Evolutionary conservation across 2,113 vertebrate species (phyloP), one percentile per base, ranked within the genome.

Genomic region (Cnemophilus loriae): DNA sequence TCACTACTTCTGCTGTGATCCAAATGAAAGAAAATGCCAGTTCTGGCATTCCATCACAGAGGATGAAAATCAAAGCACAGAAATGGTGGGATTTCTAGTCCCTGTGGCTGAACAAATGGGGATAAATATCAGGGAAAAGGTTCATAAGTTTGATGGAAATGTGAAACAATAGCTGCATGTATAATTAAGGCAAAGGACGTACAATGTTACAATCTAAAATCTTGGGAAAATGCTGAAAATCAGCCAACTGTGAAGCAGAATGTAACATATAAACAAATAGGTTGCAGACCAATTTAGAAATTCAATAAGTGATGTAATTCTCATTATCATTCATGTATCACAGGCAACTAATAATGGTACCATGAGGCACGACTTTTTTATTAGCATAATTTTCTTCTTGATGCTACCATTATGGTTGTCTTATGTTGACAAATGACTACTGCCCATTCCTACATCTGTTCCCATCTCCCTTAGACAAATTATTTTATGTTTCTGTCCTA

Each of bases 371-470:
- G 89, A 65, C 90, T 77, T 80, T 79, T 83, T 50, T n/a, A 96
- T 97, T 90, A 96, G 63, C 84, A 79, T 91, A 91, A 95, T 94
- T 95, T 96, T 90, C 44, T 77, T 91, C 77, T 73, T 87, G 77
- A 94, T 94, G 70, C 30, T 49, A 35, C 71, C 84, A 89, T 94
- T 91, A 95, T 75, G 88, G 67, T 77, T 95, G 88, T 88, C 60
- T 64, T 77, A n/a, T 8, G 9, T 33, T 98, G 96, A 97, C 61
- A 96, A 96, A 97, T 94, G 82, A 95, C 59, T 92, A 26, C 73
- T 97, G 65, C 93, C 91, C 92, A 88, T 61, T 90, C 59, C 63
- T 67, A 92, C 80, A 97, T 49, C 89, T 96, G 89, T n/a, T 96
- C 63, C 44, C 16, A 61, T 89, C 70, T 83, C 41, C 52, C 39